A percentile compares a stretch with the other conserved stretches of the same genome.
Conservation (phyloP, 2,888 invertebrate genomes). For the Macropis europaea region DNA sequence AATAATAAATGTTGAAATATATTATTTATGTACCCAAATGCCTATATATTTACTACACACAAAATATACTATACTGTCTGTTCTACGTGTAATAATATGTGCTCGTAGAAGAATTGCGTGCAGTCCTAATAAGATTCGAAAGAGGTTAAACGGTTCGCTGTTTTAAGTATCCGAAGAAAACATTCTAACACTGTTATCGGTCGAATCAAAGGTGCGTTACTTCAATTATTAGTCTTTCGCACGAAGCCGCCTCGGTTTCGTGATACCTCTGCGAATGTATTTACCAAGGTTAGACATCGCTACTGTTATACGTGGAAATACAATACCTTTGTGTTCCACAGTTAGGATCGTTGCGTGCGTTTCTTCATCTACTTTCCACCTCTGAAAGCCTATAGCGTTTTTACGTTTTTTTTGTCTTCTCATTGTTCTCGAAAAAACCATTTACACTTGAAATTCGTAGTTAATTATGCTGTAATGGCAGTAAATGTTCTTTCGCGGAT, state of each 20-base stretch:
- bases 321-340: constrained; percentile 53
- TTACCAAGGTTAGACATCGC: constrained; percentile 69
- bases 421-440: background rate
- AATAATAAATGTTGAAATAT: too few relatives aligned
- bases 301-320: constrained; percentile 48
- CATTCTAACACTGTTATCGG: background rate
- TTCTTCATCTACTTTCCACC: constrained; percentile 56
- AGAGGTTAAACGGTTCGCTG: background rate
- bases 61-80: too few relatives aligned
- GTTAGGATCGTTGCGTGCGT: constrained; percentile 67
- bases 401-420: constrained; percentile 6
- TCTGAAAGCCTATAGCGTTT: constrained; percentile 27
- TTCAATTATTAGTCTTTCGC: constrained; percentile 46
- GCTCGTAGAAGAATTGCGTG: background rate
- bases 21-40: too few relatives aligned
- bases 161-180: too few relatives aligned
- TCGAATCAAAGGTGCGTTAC: constrained; percentile 19
- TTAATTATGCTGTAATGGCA: background rate
- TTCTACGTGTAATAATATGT: too few relatives aligned
- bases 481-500: background rate
- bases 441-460: background rate
- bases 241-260: constrained; percentile 45
- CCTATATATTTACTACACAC: too few relatives aligned
- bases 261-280: constrained; percentile 47
- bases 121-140: background rate